phyloP scores from a whole-genome alignment of 64 coral and sea anemone species.

The Hydrozoanthus tunicans region DNA sequence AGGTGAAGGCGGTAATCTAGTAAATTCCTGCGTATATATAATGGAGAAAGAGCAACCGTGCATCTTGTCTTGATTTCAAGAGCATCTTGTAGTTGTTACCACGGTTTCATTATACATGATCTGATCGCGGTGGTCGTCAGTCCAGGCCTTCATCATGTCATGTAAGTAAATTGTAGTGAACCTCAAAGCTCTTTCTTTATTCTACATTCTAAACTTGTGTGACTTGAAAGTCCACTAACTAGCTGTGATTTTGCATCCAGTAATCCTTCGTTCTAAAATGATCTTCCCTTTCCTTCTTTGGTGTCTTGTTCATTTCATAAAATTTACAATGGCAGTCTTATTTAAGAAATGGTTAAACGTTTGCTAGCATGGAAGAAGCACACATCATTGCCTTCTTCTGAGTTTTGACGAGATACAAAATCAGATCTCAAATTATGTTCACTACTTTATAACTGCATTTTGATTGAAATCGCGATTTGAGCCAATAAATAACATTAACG shows the following conservation, averaged over 20 bases:
- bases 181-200: neutral
- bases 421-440: no score
- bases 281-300: neutral
- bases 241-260: neutral
- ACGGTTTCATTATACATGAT: neutral
- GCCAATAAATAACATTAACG: no score
- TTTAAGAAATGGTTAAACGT: no score
- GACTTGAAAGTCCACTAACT: neutral
- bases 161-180: constrained; percentile 49
- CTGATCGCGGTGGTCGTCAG: neutral
- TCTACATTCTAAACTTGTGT: neutral
- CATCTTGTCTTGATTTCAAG: neutral
- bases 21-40: constrained; percentile 30
- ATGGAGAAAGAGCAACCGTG: neutral
- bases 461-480: no score
- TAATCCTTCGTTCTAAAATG: neutral
- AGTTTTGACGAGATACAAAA: no score
- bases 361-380: no score
- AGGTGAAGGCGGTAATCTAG: constrained; percentile 26
- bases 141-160: constrained; percentile 17
- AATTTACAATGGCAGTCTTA: no score
- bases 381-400: no score
- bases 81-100: neutral
- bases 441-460: no score
- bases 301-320: neutral